A percentile compares a stretch with the other conserved stretches of the same genome.
Conservation (phyloP, 2,888 invertebrate species). For the Tenodera sinensis region DNA sequence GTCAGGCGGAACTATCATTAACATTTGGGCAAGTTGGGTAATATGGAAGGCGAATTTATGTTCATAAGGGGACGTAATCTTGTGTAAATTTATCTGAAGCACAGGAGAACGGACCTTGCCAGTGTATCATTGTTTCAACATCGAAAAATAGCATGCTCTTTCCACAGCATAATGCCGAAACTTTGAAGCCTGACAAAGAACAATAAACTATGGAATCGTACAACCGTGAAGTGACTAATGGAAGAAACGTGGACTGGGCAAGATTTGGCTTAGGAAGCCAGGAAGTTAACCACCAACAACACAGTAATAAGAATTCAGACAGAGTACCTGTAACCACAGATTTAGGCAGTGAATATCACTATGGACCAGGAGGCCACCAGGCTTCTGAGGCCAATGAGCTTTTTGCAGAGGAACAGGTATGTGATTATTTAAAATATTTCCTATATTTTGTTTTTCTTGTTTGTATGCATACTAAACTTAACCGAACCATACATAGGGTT, state of each 20-base stretch:
- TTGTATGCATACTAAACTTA: too few relatives aligned
- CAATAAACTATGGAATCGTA: neutral
- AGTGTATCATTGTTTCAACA: neutral
- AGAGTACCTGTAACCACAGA: conserved; percentile 74
- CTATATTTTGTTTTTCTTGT: too few relatives aligned
- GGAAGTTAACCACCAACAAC: conserved; percentile 11
- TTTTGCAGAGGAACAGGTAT: conserved; percentile 86
- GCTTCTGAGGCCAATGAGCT: conserved; percentile 85
- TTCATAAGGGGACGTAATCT: neutral
- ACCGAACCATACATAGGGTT: too few relatives aligned
- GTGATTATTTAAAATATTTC: conserved; percentile 17
- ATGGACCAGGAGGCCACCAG: conserved; percentile 77
- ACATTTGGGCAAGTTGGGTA: neutral
- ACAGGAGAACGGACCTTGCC: neutral
- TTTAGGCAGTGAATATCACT: conserved; percentile 69
- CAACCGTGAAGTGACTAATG: neutral
- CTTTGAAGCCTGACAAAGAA: neutral
- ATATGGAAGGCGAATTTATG: too few relatives aligned
- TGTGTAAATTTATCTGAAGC: neutral
- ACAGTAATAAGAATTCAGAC: conserved; percentile 44
- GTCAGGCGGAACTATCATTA: neutral
- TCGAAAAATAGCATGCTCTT: neutral
- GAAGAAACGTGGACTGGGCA: conserved; percentile 50
- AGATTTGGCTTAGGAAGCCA: conserved; percentile 49
- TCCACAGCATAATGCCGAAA: neutral